Evolutionary conservation across 1,140 invertebrate genomes (phyloP), one percentile per base, ranked within the genome.

Genomic region (silkworm (Bombyx mori)): DNA sequence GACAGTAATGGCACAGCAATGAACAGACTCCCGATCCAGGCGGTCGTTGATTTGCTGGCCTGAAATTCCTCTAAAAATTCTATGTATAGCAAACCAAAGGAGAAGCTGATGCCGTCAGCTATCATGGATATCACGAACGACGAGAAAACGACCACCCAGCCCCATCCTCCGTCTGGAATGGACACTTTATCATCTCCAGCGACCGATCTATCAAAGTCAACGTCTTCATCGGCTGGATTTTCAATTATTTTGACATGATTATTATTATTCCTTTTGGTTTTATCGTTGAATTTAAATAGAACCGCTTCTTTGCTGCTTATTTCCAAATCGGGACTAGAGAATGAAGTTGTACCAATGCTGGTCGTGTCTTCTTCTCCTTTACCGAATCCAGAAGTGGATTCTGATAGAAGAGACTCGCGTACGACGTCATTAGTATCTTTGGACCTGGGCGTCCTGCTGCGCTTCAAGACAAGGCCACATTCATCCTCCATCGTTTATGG

Each of bases 101-200:
- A 97, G 74, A 98, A 97, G 43, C 95, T 96, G 8, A 98, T 93
- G 0, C 97, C 97, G 80, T 99, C 97, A n/a, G 96, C 95, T n/a
- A 98, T 94, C 84, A 98, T 92, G 35, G 95, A 96, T 47, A 97
- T 93, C 45, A 97, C 74, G 56, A 98, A 91, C 0, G 95, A 96
- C 0, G 95, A 92, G 4, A 93, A 77, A 0, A 98, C 96, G 0
- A 98, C 94, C 8, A 97, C 90, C 96, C 96, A 98, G 1, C 96
- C 96, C 92, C 92, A 96, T 42, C 91, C 92, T 8, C 93, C 93
- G 58, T 94, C 93, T 0, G 93, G 93, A 26, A 93, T 90, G 42
- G 87, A 86, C 0, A 90, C 86, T 66, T 90, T 90, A 42, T 62
- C 58, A 1, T 69, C 63, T 54, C 69, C 45, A 26, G 43, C 64